Conservation (phyloP, 92 coral and sea anemone species). For the Galaxea fascicularis region DNA sequence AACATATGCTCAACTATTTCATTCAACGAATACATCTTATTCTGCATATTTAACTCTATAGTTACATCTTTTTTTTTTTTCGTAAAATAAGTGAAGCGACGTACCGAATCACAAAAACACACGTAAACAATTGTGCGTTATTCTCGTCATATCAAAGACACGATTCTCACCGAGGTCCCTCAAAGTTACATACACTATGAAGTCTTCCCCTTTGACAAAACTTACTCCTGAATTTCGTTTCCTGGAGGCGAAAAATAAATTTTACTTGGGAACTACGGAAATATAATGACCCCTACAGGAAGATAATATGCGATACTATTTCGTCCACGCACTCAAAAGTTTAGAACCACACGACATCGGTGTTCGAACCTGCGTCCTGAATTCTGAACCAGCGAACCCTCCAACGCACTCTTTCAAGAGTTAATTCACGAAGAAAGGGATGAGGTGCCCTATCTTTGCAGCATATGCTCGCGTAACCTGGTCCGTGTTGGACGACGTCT, state of each 20-base stretch:
- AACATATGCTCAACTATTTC: no score
- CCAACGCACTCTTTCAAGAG: neutral
- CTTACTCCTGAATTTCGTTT: neutral
- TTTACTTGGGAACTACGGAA: neutral
- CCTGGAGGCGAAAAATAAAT: neutral
- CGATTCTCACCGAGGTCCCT: neutral
- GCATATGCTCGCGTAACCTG: constrained; percentile 59
- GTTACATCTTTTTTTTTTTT: neutral
- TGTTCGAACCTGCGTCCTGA: neutral
- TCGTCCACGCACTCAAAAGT: neutral
- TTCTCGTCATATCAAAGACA: neutral
- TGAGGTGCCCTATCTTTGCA: constrained; percentile 37
- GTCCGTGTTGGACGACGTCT: constrained; percentile 76
- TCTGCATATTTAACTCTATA: neutral
- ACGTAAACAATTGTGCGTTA: neutral
- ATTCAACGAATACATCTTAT: neutral
- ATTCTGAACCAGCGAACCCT: neutral
- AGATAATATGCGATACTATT: neutral
- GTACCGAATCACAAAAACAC: neutral
- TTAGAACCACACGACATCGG: neutral
- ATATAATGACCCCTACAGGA: neutral
- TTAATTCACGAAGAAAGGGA: neutral
- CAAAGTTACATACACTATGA: neutral
- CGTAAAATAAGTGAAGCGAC: neutral
- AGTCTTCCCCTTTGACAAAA: neutral